Conservation (phyloP, 2,797 vertebrate species). For the Borostomias antarcticus region DNA sequence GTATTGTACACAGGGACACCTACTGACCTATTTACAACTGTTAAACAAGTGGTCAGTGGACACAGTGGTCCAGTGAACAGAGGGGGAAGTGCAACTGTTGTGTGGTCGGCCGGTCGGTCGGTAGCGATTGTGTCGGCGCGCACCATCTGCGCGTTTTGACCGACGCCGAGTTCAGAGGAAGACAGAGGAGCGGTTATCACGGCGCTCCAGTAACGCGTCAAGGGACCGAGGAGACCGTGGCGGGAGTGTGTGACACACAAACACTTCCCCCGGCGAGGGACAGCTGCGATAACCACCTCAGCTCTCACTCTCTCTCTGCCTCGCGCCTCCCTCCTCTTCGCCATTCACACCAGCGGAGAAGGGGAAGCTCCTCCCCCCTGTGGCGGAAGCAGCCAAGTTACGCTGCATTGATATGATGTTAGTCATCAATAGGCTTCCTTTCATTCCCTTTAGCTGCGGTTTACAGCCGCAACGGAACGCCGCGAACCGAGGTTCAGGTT, state of each 20-base stretch:
- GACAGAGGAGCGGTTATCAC: conserved; percentile 41
- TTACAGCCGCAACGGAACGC: too few species aligned
- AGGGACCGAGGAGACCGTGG: conserved; percentile 21
- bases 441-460: too few species aligned
- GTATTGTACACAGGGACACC: conserved; percentile 24
- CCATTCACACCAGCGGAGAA: background rate
- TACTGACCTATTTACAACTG: background rate
- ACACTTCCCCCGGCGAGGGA: conserved; percentile 50
- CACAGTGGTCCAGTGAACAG: too few species aligned
- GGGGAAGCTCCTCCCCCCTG: background rate
- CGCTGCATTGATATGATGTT: background rate
- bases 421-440: background rate
- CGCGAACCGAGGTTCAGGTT: too few species aligned
- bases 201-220: conserved; percentile 30
- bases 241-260: conserved; percentile 47
- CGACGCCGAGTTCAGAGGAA: conserved; percentile 44
- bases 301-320: background rate
- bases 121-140: background rate
- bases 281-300: conserved; percentile 30
- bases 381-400: background rate
- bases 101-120: background rate
- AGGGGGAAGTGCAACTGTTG: too few species aligned
- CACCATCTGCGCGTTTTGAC: background rate
- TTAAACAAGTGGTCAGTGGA: background rate
- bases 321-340: background rate